A percentile compares a stretch with the other conserved stretches of the same genome.
Evolutionary conservation across 30 jellyfish, hydroid and myxozoan genomes (phyloP).

Genomic region (Chrysaora quinquecirrha): DNA sequence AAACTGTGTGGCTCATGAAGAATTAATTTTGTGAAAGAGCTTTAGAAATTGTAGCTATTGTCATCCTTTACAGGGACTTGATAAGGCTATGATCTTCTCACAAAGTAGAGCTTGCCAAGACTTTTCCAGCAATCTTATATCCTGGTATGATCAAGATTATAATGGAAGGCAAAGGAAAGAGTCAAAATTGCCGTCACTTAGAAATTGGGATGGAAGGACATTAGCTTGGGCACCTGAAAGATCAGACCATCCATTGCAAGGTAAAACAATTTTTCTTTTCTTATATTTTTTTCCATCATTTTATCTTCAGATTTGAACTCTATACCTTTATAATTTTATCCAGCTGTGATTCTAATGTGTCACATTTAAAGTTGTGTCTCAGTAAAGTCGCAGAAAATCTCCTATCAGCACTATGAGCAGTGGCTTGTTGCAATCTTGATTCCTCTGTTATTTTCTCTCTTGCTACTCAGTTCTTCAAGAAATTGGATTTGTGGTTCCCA

Average conservation of each 20-base stretch:
- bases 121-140: slow-evolving; percentile 80
- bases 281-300: background rate
- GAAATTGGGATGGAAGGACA: slow-evolving; percentile 90
- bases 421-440: no score
- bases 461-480: no score
- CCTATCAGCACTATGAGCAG: no score
- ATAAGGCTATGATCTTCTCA: slow-evolving; percentile 80
- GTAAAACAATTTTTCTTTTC: slow-evolving; percentile 20
- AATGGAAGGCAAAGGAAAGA: slow-evolving; percentile 85
- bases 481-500: no score
- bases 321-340: no score
- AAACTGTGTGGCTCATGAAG: no score
- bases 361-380: no score
- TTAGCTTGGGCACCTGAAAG: slow-evolving; percentile 93
- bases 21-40: background rate
- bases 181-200: slow-evolving; percentile 60
- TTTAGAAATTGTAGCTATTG: no score
- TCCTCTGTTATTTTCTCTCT: no score
- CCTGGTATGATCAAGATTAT: slow-evolving; percentile 94
- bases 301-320: background rate
- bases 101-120: slow-evolving; percentile 68
- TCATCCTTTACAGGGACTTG: slow-evolving; percentile 74
- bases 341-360: no score
- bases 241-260: slow-evolving; percentile 92
- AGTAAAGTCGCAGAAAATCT: no score